Conservation (phyloP, 2,797 vertebrate genomes). For the Ctenopoma multispine region DNA sequence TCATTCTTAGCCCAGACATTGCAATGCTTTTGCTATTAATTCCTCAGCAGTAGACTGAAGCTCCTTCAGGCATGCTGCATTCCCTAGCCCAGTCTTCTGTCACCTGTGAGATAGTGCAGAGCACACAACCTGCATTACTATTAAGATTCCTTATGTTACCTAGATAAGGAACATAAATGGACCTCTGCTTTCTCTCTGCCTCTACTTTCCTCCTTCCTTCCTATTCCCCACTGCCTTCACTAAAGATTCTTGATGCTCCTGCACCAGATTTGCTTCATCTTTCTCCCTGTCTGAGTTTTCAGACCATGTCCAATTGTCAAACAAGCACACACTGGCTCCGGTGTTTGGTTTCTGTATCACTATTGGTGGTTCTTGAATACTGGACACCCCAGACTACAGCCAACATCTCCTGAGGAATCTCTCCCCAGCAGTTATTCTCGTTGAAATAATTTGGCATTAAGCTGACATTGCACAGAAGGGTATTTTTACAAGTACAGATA, state of each 20-base stretch:
- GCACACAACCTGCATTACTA: conserved; percentile 64
- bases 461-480: conserved; percentile 22
- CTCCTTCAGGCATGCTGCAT: conserved; percentile 54
- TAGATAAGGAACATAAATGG: conserved; percentile 70
- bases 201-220: conserved; percentile 43
- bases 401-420: conserved; percentile 40
- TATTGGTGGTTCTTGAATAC: conserved; percentile 48
- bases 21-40: conserved; percentile 63
- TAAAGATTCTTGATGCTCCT: conserved; percentile 20
- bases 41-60: conserved; percentile 51
- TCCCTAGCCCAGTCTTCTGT: conserved; percentile 64
- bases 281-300: conserved; percentile 27
- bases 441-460: conserved; percentile 34
- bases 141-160: conserved; percentile 72
- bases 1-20: conserved; percentile 66
- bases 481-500: conserved; percentile 30
- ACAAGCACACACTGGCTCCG: conserved; percentile 11
- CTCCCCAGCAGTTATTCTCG: conserved; percentile 36
- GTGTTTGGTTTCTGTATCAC: conserved; percentile 50
- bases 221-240: conserved; percentile 20
- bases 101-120: conserved; percentile 71
- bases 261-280: conserved; percentile 23
- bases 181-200: conserved; percentile 57
- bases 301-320: conserved; percentile 45
- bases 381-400: conserved; percentile 40